phyloP scores from a whole-genome alignment of 2,113 vertebrate genomes.

The Pleuronectes platessa region DNA sequence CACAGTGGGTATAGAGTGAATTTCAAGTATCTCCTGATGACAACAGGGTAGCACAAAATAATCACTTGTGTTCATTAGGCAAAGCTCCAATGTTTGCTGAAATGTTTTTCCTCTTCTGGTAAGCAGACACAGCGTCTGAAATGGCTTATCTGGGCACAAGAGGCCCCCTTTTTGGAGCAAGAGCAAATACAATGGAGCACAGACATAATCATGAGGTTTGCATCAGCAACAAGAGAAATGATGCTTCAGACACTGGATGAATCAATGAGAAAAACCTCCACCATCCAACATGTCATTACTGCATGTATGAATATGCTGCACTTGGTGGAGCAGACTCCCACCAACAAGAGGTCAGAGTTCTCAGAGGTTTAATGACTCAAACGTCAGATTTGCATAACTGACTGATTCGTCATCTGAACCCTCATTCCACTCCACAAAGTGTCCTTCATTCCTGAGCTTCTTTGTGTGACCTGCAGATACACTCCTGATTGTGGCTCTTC shows the following conservation, averaged over 20 bases:
- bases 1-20: neutral
- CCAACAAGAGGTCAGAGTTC: no score
- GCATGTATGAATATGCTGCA: neutral
- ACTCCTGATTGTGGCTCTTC: slow-evolving; percentile 65
- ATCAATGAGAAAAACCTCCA: slow-evolving; percentile 24
- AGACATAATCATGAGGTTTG: neutral
- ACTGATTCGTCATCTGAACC: slow-evolving; percentile 50
- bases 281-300: neutral
- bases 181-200: neutral
- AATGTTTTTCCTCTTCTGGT: slow-evolving; percentile 25
- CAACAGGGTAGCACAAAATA: neutral
- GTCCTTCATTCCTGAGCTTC: slow-evolving; percentile 74
- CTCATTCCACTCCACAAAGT: slow-evolving; percentile 18
- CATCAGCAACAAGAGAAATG: slow-evolving; percentile 53
- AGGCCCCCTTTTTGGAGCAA: neutral
- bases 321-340: neutral
- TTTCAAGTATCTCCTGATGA: slow-evolving; percentile 7
- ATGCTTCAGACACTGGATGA: slow-evolving; percentile 20
- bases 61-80: neutral
- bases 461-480: slow-evolving; percentile 77
- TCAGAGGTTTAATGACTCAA: neutral
- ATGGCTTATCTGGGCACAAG: neutral
- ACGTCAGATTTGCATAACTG: slow-evolving; percentile 19
- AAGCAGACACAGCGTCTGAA: neutral
- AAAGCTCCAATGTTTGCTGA: neutral